These are phyloP conservation scores for Pelusios castaneus DNA, from an alignment of 2,113 vertebrate genomes.

Conservation along the genomic window DNA sequence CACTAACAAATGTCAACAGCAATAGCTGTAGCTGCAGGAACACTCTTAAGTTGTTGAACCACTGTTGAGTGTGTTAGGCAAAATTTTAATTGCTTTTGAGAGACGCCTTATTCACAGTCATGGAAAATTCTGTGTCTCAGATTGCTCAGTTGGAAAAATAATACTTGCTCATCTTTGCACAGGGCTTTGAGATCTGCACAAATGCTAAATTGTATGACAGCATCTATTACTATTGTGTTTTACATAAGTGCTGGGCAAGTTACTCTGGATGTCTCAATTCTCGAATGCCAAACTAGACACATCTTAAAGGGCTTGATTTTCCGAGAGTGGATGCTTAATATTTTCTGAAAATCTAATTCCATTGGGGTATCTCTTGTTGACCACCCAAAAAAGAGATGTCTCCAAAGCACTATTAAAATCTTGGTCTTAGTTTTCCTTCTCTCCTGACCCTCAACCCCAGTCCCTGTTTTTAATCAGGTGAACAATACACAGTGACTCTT, in stretches of 20 bases:
- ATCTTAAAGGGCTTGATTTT: background rate
- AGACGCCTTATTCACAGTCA: background rate
- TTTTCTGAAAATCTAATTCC: background rate
- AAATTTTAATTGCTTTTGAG: conserved; percentile 1
- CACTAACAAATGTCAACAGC: background rate
- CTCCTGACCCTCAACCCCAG: background rate
- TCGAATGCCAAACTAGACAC: background rate
- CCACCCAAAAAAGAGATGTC: background rate
- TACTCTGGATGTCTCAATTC: background rate
- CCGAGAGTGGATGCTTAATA: background rate
- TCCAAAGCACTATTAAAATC: background rate
- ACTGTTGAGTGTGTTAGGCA: background rate
- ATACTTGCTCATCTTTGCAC: background rate
- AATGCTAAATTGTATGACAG: background rate
- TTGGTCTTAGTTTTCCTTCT: conserved; percentile 15
- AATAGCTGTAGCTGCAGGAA: background rate
- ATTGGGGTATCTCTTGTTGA: background rate
- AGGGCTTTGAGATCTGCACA: background rate
- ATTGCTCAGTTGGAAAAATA: background rate
- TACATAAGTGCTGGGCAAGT: background rate
- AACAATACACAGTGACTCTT: conserved; percentile 20
- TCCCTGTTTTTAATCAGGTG: conserved; percentile 26
- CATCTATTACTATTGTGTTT: background rate
- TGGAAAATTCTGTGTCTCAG: background rate
- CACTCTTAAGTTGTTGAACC: background rate